phyloP scores from a whole-genome alignment of 2,888 invertebrate genomes.

The Drosophila affinis region DNA sequence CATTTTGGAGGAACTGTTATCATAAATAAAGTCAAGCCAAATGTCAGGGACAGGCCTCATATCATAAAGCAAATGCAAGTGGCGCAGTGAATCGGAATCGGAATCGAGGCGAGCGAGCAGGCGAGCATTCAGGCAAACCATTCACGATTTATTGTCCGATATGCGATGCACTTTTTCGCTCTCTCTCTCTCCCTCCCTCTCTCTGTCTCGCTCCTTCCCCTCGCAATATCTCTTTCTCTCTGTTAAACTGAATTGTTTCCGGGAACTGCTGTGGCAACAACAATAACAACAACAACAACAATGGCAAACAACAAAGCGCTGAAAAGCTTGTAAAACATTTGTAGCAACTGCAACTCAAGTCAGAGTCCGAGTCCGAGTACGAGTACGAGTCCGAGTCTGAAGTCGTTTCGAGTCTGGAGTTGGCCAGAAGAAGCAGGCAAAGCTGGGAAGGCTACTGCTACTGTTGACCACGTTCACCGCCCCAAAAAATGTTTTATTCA shows the following conservation, averaged over 20 bases:
- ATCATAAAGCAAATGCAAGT: constrained; percentile 79
- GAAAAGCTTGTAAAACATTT: constrained; percentile 78
- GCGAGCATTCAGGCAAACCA: constrained; percentile 66
- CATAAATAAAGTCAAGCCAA: constrained; percentile 72
- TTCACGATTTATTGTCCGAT: constrained; percentile 78
- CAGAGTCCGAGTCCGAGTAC: constrained; percentile 22
- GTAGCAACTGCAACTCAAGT: constrained; percentile 68
- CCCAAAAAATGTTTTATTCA: constrained; percentile 75
- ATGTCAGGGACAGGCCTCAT: constrained; percentile 72
- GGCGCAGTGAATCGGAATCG: constrained; percentile 72
- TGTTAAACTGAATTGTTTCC: constrained; percentile 78
- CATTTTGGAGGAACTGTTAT: constrained; percentile 61
- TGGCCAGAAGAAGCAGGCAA: constrained; percentile 30
- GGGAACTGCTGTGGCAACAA: constrained; percentile 59
- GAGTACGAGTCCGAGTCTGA: constrained; percentile 46
- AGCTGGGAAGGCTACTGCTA: constrained; percentile 34
- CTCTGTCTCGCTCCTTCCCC: neutral
- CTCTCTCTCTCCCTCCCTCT: neutral
- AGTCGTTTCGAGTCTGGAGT: constrained; percentile 29
- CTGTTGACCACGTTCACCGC: constrained; percentile 65
- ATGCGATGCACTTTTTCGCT: constrained; percentile 59
- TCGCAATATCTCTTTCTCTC: constrained; percentile 37
- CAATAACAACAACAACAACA: constrained; percentile 62
- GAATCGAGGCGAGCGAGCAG: constrained; percentile 71
- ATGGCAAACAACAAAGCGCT: constrained; percentile 63